These are phyloP conservation scores for Aegithalos caudatus DNA, from an alignment of 2,113 vertebrate genomes.

Conservation along the genomic window DNA sequence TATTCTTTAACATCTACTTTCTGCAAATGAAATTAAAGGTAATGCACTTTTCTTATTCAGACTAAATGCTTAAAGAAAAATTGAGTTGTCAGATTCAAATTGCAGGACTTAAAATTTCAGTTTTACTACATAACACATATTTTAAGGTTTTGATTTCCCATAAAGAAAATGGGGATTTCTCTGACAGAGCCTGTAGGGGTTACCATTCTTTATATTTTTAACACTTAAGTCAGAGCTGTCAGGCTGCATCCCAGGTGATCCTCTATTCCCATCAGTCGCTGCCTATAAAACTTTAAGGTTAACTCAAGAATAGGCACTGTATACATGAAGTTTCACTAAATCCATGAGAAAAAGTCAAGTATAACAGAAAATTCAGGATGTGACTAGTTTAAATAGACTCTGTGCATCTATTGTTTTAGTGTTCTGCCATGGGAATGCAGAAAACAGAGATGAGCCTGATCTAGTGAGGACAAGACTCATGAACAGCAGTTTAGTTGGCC, in stretches of 20 bases:
- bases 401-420: neutral
- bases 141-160: constrained; percentile 57
- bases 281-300: constrained; percentile 43
- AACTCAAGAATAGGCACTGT: constrained; percentile 19
- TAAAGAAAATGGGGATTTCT: constrained; percentile 61
- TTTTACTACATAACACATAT: constrained; percentile 47
- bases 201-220: constrained; percentile 53
- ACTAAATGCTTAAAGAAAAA: constrained; percentile 65
- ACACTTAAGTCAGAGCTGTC: constrained; percentile 56
- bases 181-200: constrained; percentile 46
- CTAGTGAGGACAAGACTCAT: neutral
- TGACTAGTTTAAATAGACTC: neutral
- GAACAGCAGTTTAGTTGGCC: neutral
- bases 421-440: neutral
- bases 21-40: constrained; percentile 66
- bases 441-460: neutral
- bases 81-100: constrained; percentile 64
- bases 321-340: neutral
- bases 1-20: constrained; percentile 61
- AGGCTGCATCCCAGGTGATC: constrained; percentile 37
- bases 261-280: neutral
- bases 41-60: constrained; percentile 60
- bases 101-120: constrained; percentile 56
- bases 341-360: neutral
- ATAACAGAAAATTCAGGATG: neutral